Conservation (phyloP, 2,888 invertebrate species). For the Agrochola lota region DNA sequence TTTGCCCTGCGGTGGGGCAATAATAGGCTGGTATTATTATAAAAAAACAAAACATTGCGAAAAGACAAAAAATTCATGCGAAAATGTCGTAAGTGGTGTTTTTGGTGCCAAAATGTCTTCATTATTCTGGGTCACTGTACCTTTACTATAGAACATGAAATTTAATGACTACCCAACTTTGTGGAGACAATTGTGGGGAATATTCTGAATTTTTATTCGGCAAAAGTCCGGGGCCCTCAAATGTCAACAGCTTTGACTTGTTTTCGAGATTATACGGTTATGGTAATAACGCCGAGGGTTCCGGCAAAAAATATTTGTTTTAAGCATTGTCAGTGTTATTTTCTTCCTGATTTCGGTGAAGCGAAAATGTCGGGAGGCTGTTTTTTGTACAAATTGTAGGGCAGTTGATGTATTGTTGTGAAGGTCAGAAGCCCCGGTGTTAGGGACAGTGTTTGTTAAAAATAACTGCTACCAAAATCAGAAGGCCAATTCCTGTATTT, state of each 20-base stretch:
- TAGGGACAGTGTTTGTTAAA: neutral
- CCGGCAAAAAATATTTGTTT: constrained; percentile 58
- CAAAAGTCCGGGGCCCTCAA: constrained; percentile 66
- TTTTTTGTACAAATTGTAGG: constrained; percentile 42
- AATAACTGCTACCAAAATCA: neutral
- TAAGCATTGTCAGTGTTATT: constrained; percentile 53
- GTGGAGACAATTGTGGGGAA: constrained; percentile 61
- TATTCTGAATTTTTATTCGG: constrained; percentile 72
- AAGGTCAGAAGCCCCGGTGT: neutral
- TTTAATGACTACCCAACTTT: constrained; percentile 68
- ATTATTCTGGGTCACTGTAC: constrained; percentile 23
- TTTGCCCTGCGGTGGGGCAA: too few relatives aligned
- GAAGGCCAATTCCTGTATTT: neutral
- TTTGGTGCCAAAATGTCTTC: constrained; percentile 42
- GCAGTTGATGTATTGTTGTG: constrained; percentile 30
- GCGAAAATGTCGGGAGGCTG: constrained; percentile 14
- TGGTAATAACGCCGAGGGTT: constrained; percentile 55
- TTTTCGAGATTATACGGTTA: constrained; percentile 60
- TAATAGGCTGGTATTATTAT: neutral
- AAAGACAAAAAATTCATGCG: constrained; percentile 30
- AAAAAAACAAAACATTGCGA: constrained; percentile 15
- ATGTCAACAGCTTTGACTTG: constrained; percentile 62
- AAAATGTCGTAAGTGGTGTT: constrained; percentile 12
- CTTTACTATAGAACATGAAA: constrained; percentile 60
- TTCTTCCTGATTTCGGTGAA: constrained; percentile 42